Conservation (phyloP, 2,113 vertebrate species). For the Heterotis niloticus region DNA sequence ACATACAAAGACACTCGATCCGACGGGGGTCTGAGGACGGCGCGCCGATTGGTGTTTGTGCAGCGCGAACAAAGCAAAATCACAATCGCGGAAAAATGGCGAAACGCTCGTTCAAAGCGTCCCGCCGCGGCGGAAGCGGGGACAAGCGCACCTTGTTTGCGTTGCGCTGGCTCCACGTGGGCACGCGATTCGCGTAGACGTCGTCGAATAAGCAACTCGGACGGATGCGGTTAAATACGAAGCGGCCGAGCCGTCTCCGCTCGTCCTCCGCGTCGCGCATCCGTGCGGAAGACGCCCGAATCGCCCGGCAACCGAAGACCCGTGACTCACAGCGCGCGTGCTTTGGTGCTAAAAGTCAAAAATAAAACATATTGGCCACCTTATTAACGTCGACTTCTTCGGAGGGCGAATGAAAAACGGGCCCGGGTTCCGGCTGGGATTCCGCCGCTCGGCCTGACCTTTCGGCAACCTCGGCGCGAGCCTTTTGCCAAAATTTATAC, state of each 20-base stretch:
- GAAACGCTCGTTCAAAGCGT: conserved; percentile 32
- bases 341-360: too few relatives aligned
- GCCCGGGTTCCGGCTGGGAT: too few relatives aligned
- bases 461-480: neutral
- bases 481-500: conserved; percentile 10
- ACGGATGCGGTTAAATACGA: conserved; percentile 15
- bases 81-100: conserved; percentile 30
- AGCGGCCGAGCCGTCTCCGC: neutral
- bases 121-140: conserved; percentile 6
- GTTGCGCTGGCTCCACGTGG: conserved; percentile 19
- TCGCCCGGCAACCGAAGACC: too few relatives aligned
- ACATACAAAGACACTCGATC: conserved; percentile 46
- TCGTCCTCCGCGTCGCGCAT: neutral
- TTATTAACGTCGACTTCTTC: too few relatives aligned
- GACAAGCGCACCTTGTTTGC: conserved; percentile 3
- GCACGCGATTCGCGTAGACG: conserved; percentile 25
- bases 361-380: too few relatives aligned
- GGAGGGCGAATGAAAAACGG: too few relatives aligned
- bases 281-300: too few relatives aligned
- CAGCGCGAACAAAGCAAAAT: conserved; percentile 38
- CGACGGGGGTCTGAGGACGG: conserved; percentile 26
- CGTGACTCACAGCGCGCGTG: too few relatives aligned
- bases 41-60: conserved; percentile 39
- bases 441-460: neutral
- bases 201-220: conserved; percentile 26